phyloP scores from a whole-genome alignment of 92 coral and sea anemone species.

The Porites divaricata region DNA sequence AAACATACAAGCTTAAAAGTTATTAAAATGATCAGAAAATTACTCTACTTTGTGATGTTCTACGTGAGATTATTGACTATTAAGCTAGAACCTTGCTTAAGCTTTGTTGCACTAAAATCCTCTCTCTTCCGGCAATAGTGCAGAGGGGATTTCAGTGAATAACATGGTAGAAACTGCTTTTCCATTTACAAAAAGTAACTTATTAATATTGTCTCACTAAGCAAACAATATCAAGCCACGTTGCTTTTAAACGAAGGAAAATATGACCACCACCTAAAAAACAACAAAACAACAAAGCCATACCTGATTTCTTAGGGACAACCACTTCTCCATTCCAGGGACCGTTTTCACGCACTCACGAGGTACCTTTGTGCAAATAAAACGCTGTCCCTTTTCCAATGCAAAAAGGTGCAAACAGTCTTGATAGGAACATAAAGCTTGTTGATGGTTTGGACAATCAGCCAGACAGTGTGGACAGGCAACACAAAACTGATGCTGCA shows the following conservation, averaged over 20 bases:
- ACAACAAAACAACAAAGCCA: background rate
- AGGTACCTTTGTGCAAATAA: background rate
- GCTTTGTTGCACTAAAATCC: too few species aligned
- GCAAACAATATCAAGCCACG: background rate
- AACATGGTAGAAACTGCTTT: background rate
- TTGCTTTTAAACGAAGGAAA: too few species aligned
- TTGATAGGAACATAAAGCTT: background rate
- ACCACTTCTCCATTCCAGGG: slow-evolving; percentile 12
- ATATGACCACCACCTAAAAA: background rate
- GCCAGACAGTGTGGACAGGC: slow-evolving; percentile 1
- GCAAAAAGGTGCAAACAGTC: background rate
- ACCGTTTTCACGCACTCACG: background rate
- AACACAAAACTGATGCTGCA: slow-evolving; percentile 2
- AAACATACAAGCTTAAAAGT: too few species aligned
- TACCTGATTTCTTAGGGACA: background rate
- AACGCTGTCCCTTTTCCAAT: background rate
- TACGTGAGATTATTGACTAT: too few species aligned
- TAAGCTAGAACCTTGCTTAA: too few species aligned
- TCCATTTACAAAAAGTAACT: background rate
- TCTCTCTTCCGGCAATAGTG: background rate
- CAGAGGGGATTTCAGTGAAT: too few species aligned
- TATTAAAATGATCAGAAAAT: too few species aligned
- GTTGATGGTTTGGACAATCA: background rate
- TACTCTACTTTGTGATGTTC: too few species aligned
- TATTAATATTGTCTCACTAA: background rate